These are phyloP conservation scores for Andricus curvator DNA, from an alignment of 2,888 invertebrate species.

Conservation along the genomic window DNA sequence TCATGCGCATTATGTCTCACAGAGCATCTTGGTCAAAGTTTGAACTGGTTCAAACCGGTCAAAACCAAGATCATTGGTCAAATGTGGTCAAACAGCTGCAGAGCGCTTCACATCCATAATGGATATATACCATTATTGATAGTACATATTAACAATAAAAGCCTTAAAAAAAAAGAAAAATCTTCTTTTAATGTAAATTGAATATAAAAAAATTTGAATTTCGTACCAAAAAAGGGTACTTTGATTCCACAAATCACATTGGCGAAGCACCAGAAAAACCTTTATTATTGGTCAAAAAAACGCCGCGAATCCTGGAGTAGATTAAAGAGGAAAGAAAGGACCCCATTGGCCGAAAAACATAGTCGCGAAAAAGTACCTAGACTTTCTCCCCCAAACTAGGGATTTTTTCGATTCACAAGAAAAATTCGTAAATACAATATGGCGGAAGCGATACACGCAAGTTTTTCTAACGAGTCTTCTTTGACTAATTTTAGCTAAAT, in stretches of 20 bases:
- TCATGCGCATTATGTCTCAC: too few species aligned
- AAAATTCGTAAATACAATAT: conserved; percentile 76
- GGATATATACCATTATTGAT: too few species aligned
- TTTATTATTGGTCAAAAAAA: not conserved
- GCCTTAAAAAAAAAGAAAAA: too few species aligned
- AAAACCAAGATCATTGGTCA: too few species aligned
- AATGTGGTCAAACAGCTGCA: too few species aligned
- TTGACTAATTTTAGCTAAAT: conserved; percentile 17
- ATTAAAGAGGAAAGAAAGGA: not conserved
- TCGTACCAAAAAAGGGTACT: not conserved
- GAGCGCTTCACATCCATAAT: too few species aligned
- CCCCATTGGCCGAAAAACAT: not conserved
- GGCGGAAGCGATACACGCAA: conserved; percentile 66
- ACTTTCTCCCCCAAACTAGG: conserved; percentile 10
- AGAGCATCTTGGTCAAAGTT: too few species aligned
- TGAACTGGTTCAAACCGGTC: too few species aligned
- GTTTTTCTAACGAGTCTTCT: conserved; percentile 52
- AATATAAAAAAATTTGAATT: too few species aligned
- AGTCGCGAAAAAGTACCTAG: not conserved
- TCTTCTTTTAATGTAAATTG: too few species aligned
- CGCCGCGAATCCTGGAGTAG: not conserved
- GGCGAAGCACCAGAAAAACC: not conserved
- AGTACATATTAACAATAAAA: too few species aligned
- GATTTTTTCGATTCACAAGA: conserved; percentile 35
- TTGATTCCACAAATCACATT: not conserved